These are phyloP conservation scores for Bolinopsis microptera DNA, from an alignment of 37 sponge, comb jelly and placozoan genomes.

Conservation along the genomic window DNA sequence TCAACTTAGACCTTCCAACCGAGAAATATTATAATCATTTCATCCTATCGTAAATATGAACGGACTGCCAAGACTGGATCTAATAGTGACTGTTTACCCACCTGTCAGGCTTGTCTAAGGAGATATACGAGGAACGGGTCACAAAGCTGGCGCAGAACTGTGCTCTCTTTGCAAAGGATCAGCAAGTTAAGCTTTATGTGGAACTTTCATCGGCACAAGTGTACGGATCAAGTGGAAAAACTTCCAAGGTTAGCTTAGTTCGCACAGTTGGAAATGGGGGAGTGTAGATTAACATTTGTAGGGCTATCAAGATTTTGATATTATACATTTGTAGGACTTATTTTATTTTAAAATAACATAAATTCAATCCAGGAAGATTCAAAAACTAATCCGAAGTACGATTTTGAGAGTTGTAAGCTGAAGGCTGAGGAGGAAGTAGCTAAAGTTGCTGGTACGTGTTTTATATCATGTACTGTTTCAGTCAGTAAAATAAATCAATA, in stretches of 20 bases:
- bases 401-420: slow-evolving; percentile 70
- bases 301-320: too few relatives aligned
- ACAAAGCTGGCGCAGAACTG: slow-evolving; percentile 78
- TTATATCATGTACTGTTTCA: not conserved
- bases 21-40: too few relatives aligned
- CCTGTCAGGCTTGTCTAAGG: slow-evolving; percentile 2
- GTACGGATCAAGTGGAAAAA: slow-evolving; percentile 80
- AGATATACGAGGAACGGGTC: slow-evolving; percentile 94
- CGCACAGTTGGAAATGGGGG: too few relatives aligned
- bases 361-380: slow-evolving; percentile 42
- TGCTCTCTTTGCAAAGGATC: slow-evolving; percentile 72
- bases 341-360: too few relatives aligned
- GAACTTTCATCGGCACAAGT: slow-evolving; percentile 91
- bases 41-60: too few relatives aligned
- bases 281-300: too few relatives aligned
- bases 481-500: too few relatives aligned
- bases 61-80: too few relatives aligned
- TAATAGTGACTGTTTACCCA: too few relatives aligned
- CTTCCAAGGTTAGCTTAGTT: slow-evolving; percentile 6
- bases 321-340: too few relatives aligned
- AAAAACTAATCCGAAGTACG: slow-evolving; percentile 29
- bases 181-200: slow-evolving; percentile 76
- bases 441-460: slow-evolving; percentile 66
- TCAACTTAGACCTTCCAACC: too few relatives aligned
- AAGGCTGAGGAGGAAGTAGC: slow-evolving; percentile 78